Evolutionary conservation across 1,140 invertebrate genomes (phyloP), one percentile per base, ranked within the genome.

Genomic region (Physella acuta): DNA sequence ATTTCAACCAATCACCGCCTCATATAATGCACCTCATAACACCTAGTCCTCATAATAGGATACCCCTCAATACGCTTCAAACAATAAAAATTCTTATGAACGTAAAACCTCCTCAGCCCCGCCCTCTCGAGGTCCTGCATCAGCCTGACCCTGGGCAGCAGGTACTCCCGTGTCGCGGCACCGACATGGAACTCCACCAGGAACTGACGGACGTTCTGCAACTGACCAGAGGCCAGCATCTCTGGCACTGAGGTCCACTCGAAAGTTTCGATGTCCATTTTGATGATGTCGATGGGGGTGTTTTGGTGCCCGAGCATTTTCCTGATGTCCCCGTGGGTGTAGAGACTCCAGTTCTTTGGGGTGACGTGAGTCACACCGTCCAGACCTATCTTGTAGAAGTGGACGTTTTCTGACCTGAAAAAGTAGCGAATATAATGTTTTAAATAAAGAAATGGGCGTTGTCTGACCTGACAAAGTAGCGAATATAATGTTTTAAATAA

Each of bases 231-330:
- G 2, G 14, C 11, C 28, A 53, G 2, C 63, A 65, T 65, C 44
- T 53, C 28, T 5, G n/a, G 14, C 17, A 65, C 17, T 17, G 63
- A 17, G 28, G 39, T 4, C 63, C 63, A 65, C 51, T 65, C 63
- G 2, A 49, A 14, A 49, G 8, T n/a, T 30, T 65, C 63, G 16
- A 53, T 65, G 33, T 65, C 63, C 44, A 65, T 51, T 31, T 65
- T 65, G n/a, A 65, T 33, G 20, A 65, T 26, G 31, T 65, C 63
- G 17, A 65, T 53, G 44, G 16, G 30, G 4, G 16, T 31, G 11
- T 65, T 53, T 4, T 8, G 30, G 33, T 65, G 63, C 4, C 36
- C 30, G 5, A 65, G 31, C 3, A 52, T 65, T 2, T 14, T 53
- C 28, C 63, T 30, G 31, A 65, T 65, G 31, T 65, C 63, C 26